These are phyloP conservation scores for Drosophila histrio DNA, from an alignment of 2,888 invertebrate species.

Conservation along the genomic window DNA sequence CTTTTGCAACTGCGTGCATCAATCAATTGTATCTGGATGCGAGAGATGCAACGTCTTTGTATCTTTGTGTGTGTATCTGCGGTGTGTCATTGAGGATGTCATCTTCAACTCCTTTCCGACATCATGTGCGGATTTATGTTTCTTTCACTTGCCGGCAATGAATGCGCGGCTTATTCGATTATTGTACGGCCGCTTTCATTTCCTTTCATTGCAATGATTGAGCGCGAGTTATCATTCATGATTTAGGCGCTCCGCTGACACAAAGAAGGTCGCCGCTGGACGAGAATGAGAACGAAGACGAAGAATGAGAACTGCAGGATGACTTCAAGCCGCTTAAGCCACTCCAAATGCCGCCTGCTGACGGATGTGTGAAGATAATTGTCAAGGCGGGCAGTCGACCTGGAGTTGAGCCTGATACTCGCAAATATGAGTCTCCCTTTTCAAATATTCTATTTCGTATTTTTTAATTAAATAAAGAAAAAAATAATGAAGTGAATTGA, in stretches of 20 bases:
- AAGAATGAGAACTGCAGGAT: constrained; percentile 11
- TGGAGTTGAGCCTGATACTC: constrained; percentile 32
- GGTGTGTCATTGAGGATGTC: constrained; percentile 46
- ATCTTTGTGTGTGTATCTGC: constrained; percentile 34
- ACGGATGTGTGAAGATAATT: constrained; percentile 69
- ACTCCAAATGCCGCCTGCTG: constrained; percentile 29
- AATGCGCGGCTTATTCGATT: constrained; percentile 78
- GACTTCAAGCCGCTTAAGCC: constrained; percentile 64
- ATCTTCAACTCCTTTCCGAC: constrained; percentile 65
- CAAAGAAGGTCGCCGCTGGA: constrained; percentile 48
- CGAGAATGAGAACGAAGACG: constrained; percentile 10
- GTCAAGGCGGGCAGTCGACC: constrained; percentile 52
- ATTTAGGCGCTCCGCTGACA: constrained; percentile 63
- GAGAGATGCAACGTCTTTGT: constrained; percentile 33
- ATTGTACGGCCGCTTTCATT: constrained; percentile 72
- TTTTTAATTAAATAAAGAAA: constrained; percentile 57
- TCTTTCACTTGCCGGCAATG: constrained; percentile 67
- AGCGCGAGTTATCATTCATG: constrained; percentile 75
- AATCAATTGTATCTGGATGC: constrained; percentile 51
- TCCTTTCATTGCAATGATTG: constrained; percentile 72
- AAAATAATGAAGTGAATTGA: constrained; percentile 22
- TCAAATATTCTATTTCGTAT: constrained; percentile 42
- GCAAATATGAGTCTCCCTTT: constrained; percentile 35
- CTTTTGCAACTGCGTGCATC: constrained; percentile 68
- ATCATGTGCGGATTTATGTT: constrained; percentile 75